Conservation (phyloP, 2,113 vertebrate genomes). For the Bos taurus region DNA sequence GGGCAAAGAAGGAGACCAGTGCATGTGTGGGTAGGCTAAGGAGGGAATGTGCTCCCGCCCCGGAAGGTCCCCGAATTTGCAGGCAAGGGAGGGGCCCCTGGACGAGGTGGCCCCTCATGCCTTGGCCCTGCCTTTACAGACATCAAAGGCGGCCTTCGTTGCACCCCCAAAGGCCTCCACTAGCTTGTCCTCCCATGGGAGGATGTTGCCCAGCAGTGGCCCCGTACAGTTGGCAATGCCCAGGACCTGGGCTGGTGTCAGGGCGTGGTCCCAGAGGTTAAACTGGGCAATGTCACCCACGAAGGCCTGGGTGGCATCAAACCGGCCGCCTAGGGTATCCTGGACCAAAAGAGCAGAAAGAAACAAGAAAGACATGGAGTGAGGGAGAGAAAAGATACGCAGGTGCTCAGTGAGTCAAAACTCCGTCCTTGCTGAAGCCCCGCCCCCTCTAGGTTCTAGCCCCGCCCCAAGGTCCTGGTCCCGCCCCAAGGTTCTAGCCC, state of each 20-base stretch:
- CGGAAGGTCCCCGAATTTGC: conserved; percentile 10
- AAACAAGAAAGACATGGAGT: neutral
- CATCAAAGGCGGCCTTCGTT: conserved; percentile 85
- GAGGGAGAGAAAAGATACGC: neutral
- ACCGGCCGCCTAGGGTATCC: conserved; percentile 92
- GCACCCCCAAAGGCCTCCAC: conserved; percentile 93
- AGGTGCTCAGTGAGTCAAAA: neutral
- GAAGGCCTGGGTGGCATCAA: conserved; percentile 95
- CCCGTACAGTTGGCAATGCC: conserved; percentile 90
- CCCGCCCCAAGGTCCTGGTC: neutral
- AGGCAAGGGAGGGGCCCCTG: conserved; percentile 29
- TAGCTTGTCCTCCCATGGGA: conserved; percentile 92
- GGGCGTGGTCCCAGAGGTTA: conserved; percentile 92
- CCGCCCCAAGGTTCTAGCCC: neutral
- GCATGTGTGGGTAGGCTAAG: neutral
- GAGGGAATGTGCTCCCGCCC: neutral
- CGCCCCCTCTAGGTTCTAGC: fast-evolving
- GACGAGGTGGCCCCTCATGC: conserved; percentile 76
- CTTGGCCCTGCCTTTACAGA: conserved; percentile 87
- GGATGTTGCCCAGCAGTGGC: conserved; percentile 88
- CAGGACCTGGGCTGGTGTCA: conserved; percentile 88
- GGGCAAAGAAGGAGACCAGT: neutral
- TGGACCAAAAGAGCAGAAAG: conserved; percentile 70
- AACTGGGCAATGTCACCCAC: conserved; percentile 95
- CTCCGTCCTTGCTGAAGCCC: neutral